phyloP scores from a whole-genome alignment of 2,888 invertebrate species.

The Agonopterix arenella region DNA sequence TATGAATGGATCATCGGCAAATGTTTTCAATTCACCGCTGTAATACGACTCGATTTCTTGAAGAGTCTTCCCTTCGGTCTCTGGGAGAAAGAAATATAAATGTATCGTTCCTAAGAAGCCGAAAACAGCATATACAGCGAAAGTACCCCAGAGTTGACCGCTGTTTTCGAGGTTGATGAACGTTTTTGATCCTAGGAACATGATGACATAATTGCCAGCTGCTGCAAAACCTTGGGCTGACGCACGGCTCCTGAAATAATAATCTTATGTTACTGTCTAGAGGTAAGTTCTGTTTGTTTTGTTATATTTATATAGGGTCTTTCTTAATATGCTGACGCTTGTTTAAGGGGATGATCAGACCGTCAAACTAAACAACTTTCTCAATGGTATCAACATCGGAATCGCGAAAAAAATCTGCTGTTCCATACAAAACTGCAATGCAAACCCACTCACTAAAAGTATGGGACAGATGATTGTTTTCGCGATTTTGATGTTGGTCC shows the following conservation, averaged over 20 bases:
- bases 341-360: no score
- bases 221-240: conserved; percentile 72
- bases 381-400: no score
- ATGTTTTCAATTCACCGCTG: conserved; percentile 45
- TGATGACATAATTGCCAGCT: conserved; percentile 69
- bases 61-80: conserved; percentile 73
- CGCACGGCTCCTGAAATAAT: conserved; percentile 62
- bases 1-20: conserved; percentile 60
- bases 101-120: conserved; percentile 64
- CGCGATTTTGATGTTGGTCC: no score
- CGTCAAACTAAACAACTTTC: no score
- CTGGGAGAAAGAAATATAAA: conserved; percentile 71
- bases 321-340: no score
- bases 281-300: neutral
- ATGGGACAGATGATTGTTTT: no score
- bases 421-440: no score
- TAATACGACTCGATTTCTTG: conserved; percentile 70
- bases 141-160: conserved; percentile 64
- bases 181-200: conserved; percentile 72
- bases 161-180: conserved; percentile 63
- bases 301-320: no score
- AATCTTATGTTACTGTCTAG: neutral
- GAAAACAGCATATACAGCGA: conserved; percentile 64
- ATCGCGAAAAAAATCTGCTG: no score
- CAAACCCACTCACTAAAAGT: no score